phyloP scores from a whole-genome alignment of 2,888 invertebrate species.

The Branchellion lobata region DNA sequence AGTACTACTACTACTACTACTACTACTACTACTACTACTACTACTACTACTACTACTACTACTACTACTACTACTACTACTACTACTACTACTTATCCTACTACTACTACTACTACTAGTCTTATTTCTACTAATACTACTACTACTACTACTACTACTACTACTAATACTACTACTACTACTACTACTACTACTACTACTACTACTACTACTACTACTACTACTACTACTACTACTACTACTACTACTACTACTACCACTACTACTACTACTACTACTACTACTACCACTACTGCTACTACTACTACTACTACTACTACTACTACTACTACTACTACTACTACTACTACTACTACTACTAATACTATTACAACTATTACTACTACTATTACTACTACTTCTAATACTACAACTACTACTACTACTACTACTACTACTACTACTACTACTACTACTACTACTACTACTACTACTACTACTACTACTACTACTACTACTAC shows the following conservation, averaged over 20 bases:
- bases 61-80: neutral
- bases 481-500: neutral
- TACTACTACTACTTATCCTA: neutral
- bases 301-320: slow-evolving; percentile 1
- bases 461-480: neutral
- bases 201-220: neutral
- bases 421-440: neutral
- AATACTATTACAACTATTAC: neutral
- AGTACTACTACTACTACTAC: neutral
- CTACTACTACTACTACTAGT: neutral
- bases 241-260: neutral
- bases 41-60: neutral
- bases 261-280: neutral
- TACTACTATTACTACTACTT: neutral
- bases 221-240: neutral
- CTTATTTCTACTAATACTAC: neutral
- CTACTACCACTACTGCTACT: neutral
- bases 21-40: neutral
- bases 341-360: slow-evolving; percentile 4
- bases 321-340: slow-evolving; percentile 7
- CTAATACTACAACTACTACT: neutral
- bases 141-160: neutral
- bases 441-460: neutral
- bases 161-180: neutral
- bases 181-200: neutral